Conservation (phyloP, 1,140 invertebrate genomes). For the Lordiphosa mommai region DNA sequence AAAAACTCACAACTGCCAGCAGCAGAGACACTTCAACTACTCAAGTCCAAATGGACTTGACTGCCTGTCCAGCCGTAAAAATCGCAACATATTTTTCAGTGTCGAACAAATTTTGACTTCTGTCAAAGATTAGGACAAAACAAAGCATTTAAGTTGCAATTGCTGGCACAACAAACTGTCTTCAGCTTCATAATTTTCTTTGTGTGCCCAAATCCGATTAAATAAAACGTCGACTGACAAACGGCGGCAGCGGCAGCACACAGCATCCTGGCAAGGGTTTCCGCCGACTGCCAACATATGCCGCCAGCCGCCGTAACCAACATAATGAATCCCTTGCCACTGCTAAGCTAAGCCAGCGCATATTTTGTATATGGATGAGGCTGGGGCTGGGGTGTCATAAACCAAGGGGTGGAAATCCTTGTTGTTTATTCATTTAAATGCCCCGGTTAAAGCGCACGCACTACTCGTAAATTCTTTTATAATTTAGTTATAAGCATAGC, state of each 20-base stretch:
- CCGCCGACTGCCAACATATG: constrained; percentile 72
- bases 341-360: constrained; percentile 25
- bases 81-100: constrained; percentile 65
- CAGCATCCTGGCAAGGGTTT: constrained; percentile 70
- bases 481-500: constrained; percentile 67
- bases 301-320: constrained; percentile 60
- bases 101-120: constrained; percentile 66
- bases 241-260: constrained; percentile 53
- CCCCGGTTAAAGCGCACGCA: constrained; percentile 29
- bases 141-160: constrained; percentile 63
- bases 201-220: constrained; percentile 71
- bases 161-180: constrained; percentile 63
- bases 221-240: constrained; percentile 64
- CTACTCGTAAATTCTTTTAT: constrained; percentile 69
- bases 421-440: constrained; percentile 44
- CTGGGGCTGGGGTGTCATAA: not conserved
- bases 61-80: constrained; percentile 39
- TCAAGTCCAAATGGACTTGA: constrained; percentile 9
- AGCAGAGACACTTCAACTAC: constrained; percentile 15
- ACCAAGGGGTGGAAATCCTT: constrained; percentile 39
- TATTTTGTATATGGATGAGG: constrained; percentile 21
- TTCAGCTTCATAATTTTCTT: constrained; percentile 54
- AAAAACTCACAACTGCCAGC: not conserved
- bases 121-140: constrained; percentile 71
- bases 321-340: constrained; percentile 34